Evolutionary conservation across 1,140 invertebrate genomes (phyloP).

Genomic region (Zaprionus camerounensis): DNA sequence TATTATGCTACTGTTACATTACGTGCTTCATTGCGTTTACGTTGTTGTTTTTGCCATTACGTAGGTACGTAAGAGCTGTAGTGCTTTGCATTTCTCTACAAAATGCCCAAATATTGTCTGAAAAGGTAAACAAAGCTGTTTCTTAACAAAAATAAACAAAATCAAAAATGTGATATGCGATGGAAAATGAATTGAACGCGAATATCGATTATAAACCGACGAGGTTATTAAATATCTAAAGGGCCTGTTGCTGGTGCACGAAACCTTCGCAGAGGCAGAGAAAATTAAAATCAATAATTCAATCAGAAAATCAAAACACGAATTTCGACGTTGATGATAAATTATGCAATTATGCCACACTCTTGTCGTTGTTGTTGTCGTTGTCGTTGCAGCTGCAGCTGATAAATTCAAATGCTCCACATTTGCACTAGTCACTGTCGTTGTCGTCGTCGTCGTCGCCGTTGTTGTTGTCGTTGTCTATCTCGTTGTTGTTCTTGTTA

Average conservation of each 20-base stretch:
- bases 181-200: background rate
- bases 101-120: constrained; percentile 53
- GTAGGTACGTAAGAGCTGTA: constrained; percentile 42
- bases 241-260: constrained; percentile 54
- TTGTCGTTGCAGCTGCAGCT: constrained; percentile 14
- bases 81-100: constrained; percentile 51
- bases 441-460: constrained; percentile 26
- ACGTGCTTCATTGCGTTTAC: background rate
- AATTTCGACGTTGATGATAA: constrained; percentile 63
- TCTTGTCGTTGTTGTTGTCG: constrained; percentile 18
- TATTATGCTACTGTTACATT: constrained; percentile 12
- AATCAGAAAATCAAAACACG: constrained; percentile 81
- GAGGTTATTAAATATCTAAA: constrained; percentile 14
- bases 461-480: constrained; percentile 37
- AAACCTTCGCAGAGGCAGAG: constrained; percentile 42
- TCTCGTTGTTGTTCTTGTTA: constrained; percentile 38
- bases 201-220: background rate
- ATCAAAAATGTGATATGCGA: background rate
- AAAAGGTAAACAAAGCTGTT: constrained; percentile 51
- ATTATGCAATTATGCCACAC: constrained; percentile 72
- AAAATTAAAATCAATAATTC: constrained; percentile 81
- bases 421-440: constrained; percentile 18
- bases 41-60: constrained; percentile 40
- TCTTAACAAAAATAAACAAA: constrained; percentile 6
- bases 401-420: constrained; percentile 14